Evolutionary conservation across 2,113 vertebrate species (phyloP).

Genomic region (Columbina picui): DNA sequence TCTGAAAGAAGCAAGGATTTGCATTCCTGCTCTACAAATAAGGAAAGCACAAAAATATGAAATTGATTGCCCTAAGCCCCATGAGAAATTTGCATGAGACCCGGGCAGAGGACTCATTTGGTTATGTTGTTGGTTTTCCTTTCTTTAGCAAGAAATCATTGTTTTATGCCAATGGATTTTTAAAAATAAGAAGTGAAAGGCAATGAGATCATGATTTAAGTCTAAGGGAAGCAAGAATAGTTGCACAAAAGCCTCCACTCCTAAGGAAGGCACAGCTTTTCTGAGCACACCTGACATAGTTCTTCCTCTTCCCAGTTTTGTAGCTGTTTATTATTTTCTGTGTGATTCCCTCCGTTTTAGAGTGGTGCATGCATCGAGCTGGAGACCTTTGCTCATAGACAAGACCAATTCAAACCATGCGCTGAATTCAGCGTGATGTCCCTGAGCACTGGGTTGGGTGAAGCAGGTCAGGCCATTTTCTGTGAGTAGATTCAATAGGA

Average conservation of each 20-base stretch:
- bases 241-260: neutral
- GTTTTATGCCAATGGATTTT: neutral
- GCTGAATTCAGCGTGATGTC: neutral
- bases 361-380: accelerated
- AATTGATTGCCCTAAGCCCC: neutral
- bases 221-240: neutral
- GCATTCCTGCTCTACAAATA: neutral
- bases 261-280: neutral
- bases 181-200: neutral
- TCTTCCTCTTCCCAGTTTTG: neutral
- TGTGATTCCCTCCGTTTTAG: neutral
- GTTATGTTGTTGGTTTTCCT: neutral
- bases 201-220: neutral
- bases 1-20: neutral
- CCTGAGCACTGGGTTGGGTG: neutral
- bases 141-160: neutral
- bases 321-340: neutral
- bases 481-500: neutral
- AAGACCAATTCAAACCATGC: neutral
- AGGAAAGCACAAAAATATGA: neutral
- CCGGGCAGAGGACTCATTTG: neutral
- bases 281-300: neutral
- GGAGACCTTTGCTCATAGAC: neutral
- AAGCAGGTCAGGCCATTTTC: neutral
- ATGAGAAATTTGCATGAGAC: neutral